Evolutionary conservation across 1,140 invertebrate species (phyloP).

Genomic region (Plutomurus gul): DNA sequence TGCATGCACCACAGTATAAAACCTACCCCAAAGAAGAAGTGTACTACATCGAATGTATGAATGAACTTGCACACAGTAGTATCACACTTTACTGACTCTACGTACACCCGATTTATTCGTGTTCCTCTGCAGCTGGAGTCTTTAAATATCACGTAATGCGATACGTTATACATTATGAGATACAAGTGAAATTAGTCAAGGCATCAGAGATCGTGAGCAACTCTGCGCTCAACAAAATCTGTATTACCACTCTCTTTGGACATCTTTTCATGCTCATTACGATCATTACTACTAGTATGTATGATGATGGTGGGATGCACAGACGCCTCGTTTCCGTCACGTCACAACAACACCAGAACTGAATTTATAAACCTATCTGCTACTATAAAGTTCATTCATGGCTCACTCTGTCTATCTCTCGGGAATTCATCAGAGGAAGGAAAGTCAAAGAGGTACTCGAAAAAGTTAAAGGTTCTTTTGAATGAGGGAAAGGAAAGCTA

Average conservation of each 20-base stretch:
- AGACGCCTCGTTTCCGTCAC: neutral
- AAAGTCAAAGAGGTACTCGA: constrained; percentile 4
- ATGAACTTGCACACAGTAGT: no score
- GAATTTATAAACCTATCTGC: neutral
- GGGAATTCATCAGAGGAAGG: neutral
- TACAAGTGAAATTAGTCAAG: neutral
- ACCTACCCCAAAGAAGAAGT: no score
- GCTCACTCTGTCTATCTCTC: neutral
- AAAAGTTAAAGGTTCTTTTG: constrained; percentile 6
- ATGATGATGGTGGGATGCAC: neutral
- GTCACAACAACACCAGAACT: neutral
- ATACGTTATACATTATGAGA: no score
- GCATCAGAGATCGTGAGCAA: constrained; percentile 9
- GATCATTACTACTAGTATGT: neutral
- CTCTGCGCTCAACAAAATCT: neutral
- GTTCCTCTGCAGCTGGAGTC: no score
- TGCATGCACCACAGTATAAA: no score
- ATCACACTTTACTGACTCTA: no score
- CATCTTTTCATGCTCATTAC: constrained; percentile 12
- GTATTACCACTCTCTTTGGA: constrained; percentile 1
- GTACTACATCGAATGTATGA: no score
- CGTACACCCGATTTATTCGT: no score
- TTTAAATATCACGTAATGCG: no score
- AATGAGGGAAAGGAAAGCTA: no score
- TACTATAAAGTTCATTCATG: no score